Evolutionary conservation across 1,140 invertebrate species (phyloP).

Genomic region (Drosophila kurseongensis): DNA sequence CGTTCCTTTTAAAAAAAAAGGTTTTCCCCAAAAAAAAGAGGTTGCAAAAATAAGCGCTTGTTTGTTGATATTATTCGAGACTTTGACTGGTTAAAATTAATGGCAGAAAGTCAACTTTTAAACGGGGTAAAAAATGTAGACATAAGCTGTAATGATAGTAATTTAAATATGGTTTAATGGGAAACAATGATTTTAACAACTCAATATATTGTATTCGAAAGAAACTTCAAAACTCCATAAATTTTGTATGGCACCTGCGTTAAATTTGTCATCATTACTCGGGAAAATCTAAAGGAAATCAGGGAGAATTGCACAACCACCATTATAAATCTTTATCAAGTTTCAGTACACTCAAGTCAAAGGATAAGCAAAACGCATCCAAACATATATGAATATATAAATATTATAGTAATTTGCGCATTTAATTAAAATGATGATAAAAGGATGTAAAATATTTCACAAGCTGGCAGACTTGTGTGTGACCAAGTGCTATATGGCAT

Average conservation of each 20-base stretch:
- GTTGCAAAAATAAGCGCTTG: slow-evolving; percentile 13
- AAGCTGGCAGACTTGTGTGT: slow-evolving; percentile 51
- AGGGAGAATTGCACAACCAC: not conserved
- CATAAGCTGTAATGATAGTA: too few species aligned
- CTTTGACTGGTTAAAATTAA: slow-evolving; percentile 10
- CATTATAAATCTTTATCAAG: slow-evolving; percentile 2
- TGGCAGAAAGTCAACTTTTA: slow-evolving; percentile 6
- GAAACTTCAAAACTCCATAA: too few species aligned
- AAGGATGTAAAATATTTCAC: slow-evolving; percentile 77
- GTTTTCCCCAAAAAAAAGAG: slow-evolving; percentile 5
- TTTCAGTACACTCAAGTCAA: not conserved
- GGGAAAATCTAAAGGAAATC: not conserved
- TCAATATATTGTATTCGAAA: too few species aligned
- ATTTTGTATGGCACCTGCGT: too few species aligned
- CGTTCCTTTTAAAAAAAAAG: slow-evolving; percentile 10
- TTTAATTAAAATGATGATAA: slow-evolving; percentile 82
- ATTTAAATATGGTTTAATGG: too few species aligned
- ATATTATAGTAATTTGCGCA: slow-evolving; percentile 76
- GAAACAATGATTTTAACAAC: too few species aligned
- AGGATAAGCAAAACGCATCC: slow-evolving; percentile 9
- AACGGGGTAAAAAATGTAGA: not conserved
- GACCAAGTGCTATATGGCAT: slow-evolving; percentile 10
- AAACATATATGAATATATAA: slow-evolving; percentile 52
- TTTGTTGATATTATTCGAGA: slow-evolving; percentile 32
- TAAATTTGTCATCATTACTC: too few species aligned